Percentiles rank a stretch among this genome's conserved stretches.
Evolutionary conservation across 1,140 invertebrate species (phyloP).

Genomic region (Acromyrmex charruanus): DNA sequence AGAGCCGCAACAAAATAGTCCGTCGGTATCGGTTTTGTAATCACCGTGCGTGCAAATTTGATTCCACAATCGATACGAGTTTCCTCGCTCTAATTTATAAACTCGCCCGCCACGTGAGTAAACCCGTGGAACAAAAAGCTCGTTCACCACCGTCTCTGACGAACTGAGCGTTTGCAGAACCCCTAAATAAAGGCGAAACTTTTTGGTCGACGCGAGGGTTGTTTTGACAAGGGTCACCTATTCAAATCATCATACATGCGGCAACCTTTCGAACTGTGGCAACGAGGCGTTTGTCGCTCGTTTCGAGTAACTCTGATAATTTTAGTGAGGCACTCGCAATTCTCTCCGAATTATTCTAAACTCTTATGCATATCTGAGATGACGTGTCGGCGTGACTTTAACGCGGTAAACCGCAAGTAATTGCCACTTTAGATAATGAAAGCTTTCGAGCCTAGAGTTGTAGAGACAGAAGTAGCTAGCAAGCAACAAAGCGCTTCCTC

Average conservation of each 20-base stretch:
- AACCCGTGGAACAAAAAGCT: slow-evolving; percentile 67
- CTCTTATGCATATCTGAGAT: slow-evolving; percentile 35
- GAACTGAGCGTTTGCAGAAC: slow-evolving; percentile 48
- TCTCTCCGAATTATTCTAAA: slow-evolving; percentile 56
- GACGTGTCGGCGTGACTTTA: slow-evolving; percentile 60
- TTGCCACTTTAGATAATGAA: slow-evolving; percentile 69
- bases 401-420: slow-evolving; percentile 54
- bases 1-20: slow-evolving; percentile 38
- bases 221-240: slow-evolving; percentile 70
- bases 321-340: slow-evolving; percentile 49
- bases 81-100: slow-evolving; percentile 54
- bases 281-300: slow-evolving; percentile 41
- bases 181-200: slow-evolving; percentile 65
- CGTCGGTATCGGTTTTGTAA: slow-evolving; percentile 33
- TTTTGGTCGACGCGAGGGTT: slow-evolving; percentile 70
- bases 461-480: neutral
- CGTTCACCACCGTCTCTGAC: slow-evolving; percentile 36
- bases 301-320: slow-evolving; percentile 62
- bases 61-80: slow-evolving; percentile 43
- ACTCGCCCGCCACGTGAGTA: slow-evolving; percentile 39
- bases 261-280: slow-evolving; percentile 58
- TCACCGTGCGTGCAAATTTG: slow-evolving; percentile 59
- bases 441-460: slow-evolving; percentile 24
- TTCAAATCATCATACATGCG: slow-evolving; percentile 74
- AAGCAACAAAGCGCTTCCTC: neutral